Percentiles rank a stretch among this genome's conserved stretches.
These are phyloP conservation scores for Aradus depressus DNA, from an alignment of 2,888 invertebrate genomes.

Conservation along the genomic window DNA sequence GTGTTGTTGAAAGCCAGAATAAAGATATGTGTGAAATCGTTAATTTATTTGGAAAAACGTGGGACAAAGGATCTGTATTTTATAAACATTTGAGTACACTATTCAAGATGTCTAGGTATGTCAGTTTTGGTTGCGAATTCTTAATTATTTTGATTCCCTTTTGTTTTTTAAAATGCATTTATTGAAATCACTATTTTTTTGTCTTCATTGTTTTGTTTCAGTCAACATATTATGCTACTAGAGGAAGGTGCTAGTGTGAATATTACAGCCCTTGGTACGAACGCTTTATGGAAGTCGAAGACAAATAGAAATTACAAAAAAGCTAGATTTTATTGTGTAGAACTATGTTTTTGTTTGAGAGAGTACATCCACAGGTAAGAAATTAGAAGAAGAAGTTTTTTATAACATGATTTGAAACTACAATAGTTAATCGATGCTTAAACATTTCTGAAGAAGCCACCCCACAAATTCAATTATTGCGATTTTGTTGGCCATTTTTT, in stretches of 20 bases:
- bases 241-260: constrained; percentile 15
- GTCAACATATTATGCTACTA: constrained; percentile 20
- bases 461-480: neutral
- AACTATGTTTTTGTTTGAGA: constrained; percentile 26
- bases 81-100: constrained; percentile 23
- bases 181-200: neutral
- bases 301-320: constrained; percentile 4
- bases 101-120: constrained; percentile 28
- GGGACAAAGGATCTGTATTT: constrained; percentile 28
- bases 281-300: constrained; percentile 7
- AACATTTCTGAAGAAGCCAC: too few species aligned
- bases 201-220: constrained; percentile 16
- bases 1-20: too few species aligned
- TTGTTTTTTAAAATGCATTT: neutral
- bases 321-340: constrained; percentile 22
- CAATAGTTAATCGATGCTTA: too few species aligned
- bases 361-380: constrained; percentile 27
- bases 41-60: constrained; percentile 25
- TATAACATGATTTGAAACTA: neutral
- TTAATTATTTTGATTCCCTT: constrained; percentile 1
- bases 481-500: neutral
- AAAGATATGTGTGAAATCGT: constrained; percentile 9
- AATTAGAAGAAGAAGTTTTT: neutral
- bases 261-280: constrained; percentile 13
- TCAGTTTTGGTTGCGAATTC: neutral